Evolutionary conservation across 2,888 invertebrate genomes (phyloP).

Genomic region (Tachina fera): DNA sequence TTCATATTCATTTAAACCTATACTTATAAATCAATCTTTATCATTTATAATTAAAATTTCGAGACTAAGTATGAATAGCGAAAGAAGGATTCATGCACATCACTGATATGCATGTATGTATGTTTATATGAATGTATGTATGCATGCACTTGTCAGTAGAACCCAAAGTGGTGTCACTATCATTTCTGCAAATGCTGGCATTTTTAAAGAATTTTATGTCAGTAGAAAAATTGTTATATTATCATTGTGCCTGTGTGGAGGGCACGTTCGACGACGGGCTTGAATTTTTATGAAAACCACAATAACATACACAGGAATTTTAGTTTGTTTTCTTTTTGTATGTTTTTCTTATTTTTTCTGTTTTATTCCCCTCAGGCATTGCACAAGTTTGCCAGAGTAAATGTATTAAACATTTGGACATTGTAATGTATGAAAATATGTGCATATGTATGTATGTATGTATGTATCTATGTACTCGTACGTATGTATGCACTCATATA

Average conservation of each 20-base stretch:
- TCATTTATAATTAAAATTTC: no score
- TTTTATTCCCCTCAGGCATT: neutral
- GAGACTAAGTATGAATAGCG: no score
- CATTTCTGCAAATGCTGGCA: conserved; percentile 54
- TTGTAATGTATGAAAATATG: conserved; percentile 12
- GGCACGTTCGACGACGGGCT: conserved; percentile 1
- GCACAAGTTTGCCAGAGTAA: neutral
- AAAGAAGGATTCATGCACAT: no score
- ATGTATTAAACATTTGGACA: conserved; percentile 38
- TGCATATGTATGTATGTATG: neutral
- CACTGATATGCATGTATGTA: no score
- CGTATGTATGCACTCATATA: neutral
- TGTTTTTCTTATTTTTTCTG: neutral
- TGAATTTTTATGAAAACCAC: conserved; percentile 45
- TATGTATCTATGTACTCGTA: neutral
- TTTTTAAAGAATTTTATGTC: conserved; percentile 47
- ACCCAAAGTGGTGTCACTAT: conserved; percentile 29
- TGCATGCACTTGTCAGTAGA: neutral
- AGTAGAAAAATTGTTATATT: conserved; percentile 23
- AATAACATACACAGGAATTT: conserved; percentile 43
- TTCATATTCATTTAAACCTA: no score
- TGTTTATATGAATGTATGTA: neutral
- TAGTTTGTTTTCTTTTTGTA: neutral
- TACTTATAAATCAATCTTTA: no score
- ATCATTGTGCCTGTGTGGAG: conserved; percentile 4